Evolutionary conservation across 2,888 invertebrate species (phyloP), one percentile per base, ranked within the genome.

Genomic region (Microplitis manilae): DNA sequence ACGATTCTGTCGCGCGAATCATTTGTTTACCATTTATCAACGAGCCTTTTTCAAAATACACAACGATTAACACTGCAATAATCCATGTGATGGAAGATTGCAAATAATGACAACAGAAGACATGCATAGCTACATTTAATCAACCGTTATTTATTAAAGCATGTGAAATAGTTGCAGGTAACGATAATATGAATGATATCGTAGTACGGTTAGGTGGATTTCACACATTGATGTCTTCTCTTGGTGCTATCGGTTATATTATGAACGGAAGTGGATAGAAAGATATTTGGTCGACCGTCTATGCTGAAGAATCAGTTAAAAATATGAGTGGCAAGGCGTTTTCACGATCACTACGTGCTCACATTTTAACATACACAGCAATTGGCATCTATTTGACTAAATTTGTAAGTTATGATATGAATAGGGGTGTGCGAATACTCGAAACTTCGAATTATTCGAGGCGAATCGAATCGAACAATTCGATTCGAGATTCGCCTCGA

Each of bases 91-190:
- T 40, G 15, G 7, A 20, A n/a, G 75, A 79, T 64, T 20, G 50
- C 59, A 1, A 50, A 20, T 17, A 72, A 75, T 6, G 79, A 13
- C 69, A 70, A 38, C 81, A 83, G 71, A 77, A 83, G 80, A 80
- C 79, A 50, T 77, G 80, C 77, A 71, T 83, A 15, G 77, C 83
- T 41, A 81, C 81, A 7, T 81, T 79, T 39, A 80, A 82, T 73
- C 79, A 79, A 39, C 81, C 80, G 6, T 65, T 86, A 38, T 84
- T 83, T 79, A 60, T 67, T 6, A 84, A 84, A 80, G 82, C 83
- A 41, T 41, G 41, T 41, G 41, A 41, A 41, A 41, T 41, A 41
- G 41, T 41, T 41, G 41, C 41, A 6, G 5, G 72, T 68, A 20
- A 62, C n/a, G 62, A 61, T 15, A 64, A 76, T 17, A 73, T 78